Percentiles rank a stretch among this genome's conserved stretches.
Evolutionary conservation across 1,140 invertebrate species (phyloP).

Genomic region (Orchesella cincta): DNA sequence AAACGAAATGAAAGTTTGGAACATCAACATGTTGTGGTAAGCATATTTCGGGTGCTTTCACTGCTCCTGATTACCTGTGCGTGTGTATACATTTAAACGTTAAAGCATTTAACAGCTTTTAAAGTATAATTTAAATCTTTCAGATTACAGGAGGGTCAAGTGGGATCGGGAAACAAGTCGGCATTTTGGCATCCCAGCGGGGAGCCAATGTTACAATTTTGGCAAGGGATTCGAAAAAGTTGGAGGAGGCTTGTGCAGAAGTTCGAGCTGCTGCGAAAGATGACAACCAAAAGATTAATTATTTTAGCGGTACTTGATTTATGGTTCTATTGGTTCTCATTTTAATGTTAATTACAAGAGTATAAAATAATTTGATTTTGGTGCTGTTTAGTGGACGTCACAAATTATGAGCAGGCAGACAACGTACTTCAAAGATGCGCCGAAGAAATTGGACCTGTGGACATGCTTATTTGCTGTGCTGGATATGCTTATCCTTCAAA

Average conservation of each 20-base stretch:
- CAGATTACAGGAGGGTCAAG: slow-evolving; percentile 90
- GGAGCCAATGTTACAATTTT: slow-evolving; percentile 89
- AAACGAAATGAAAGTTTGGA: not conserved
- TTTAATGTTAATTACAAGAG: not conserved
- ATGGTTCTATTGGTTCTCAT: not conserved
- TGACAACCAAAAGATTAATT: slow-evolving; percentile 68
- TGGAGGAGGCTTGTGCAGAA: slow-evolving; percentile 66
- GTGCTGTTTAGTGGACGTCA: slow-evolving; percentile 62
- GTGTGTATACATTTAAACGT: too few species aligned
- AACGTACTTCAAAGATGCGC: slow-evolving; percentile 66
- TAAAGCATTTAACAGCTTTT: too few species aligned
- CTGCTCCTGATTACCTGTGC: too few species aligned
- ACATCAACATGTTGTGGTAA: slow-evolving; percentile 41
- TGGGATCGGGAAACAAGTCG: slow-evolving; percentile 87
- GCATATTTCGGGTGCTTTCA: too few species aligned
- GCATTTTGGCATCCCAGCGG: slow-evolving; percentile 70
- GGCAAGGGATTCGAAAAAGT: slow-evolving; percentile 72
- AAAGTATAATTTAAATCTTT: too few species aligned
- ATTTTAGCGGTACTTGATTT: slow-evolving; percentile 58
- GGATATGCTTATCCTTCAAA: slow-evolving; percentile 71
- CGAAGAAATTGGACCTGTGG: slow-evolving; percentile 71
- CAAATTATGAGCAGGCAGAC: slow-evolving; percentile 66
- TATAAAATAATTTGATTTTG: not conserved
- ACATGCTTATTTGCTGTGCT: slow-evolving; percentile 89
- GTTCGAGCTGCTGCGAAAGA: slow-evolving; percentile 58